A percentile compares a stretch with the other conserved stretches of the same genome.
Evolutionary conservation across 1,140 invertebrate genomes (phyloP).

Genomic region (Ridgeia piscesae): DNA sequence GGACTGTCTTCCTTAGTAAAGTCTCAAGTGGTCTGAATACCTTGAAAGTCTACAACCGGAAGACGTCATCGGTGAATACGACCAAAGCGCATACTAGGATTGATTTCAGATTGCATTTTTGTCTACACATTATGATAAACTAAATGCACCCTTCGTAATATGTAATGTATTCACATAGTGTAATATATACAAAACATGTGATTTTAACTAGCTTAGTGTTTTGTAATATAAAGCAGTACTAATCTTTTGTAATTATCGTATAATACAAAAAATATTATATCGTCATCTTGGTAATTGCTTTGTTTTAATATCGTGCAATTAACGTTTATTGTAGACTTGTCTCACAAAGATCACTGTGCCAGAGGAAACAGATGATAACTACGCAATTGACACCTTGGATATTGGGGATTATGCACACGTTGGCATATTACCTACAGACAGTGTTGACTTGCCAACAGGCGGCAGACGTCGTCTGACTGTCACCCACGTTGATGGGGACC

Average conservation of each 20-base stretch:
- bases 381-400: constrained; percentile 36
- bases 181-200: too few species aligned
- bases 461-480: constrained; percentile 33
- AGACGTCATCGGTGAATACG: constrained; percentile 37
- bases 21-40: constrained; percentile 30
- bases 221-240: neutral
- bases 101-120: too few species aligned
- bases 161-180: too few species aligned
- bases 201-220: neutral
- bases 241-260: too few species aligned
- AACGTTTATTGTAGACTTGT: constrained; percentile 27
- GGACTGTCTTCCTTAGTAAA: constrained; percentile 41
- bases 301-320: neutral
- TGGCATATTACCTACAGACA: constrained; percentile 35
- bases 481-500: constrained; percentile 38
- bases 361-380: constrained; percentile 25
- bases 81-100: neutral
- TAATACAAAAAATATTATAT: too few species aligned
- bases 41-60: constrained; percentile 40
- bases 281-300: too few species aligned
- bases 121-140: too few species aligned
- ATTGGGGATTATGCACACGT: constrained; percentile 37
- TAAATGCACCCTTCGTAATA: too few species aligned
- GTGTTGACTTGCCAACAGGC: constrained; percentile 23
- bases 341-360: constrained; percentile 38